These are phyloP conservation scores for Silurus asotus DNA, from an alignment of 2,113 vertebrate genomes.

Conservation along the genomic window DNA sequence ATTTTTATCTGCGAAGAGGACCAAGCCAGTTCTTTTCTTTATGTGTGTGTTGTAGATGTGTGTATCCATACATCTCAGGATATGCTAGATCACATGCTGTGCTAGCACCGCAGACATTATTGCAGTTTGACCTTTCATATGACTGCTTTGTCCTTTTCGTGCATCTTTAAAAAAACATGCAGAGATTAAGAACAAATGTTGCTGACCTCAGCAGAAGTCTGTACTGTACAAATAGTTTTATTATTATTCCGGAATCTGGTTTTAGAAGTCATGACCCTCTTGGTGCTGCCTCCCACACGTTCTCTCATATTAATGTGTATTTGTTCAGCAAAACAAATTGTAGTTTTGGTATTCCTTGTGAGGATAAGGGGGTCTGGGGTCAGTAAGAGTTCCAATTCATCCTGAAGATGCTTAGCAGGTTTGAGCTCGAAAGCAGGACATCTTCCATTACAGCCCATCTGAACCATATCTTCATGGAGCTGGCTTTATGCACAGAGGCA, in stretches of 20 bases:
- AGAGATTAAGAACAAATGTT: slow-evolving; percentile 16
- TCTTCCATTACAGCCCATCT: no score
- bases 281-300: background rate
- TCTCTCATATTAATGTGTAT: slow-evolving; percentile 1
- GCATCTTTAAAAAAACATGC: slow-evolving; percentile 26
- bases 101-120: slow-evolving; percentile 3
- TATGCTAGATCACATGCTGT: slow-evolving; percentile 17
- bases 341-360: background rate
- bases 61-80: slow-evolving; percentile 1
- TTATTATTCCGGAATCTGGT: background rate
- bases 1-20: background rate
- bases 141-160: slow-evolving; percentile 1
- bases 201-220: slow-evolving; percentile 42
- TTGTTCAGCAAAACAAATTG: background rate
- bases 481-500: no score
- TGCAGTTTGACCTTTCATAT: slow-evolving; percentile 21
- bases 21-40: background rate
- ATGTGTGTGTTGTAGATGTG: background rate
- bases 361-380: no score
- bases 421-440: no score
- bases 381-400: no score
- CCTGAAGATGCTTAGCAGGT: no score
- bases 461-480: no score
- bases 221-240: slow-evolving; percentile 36
- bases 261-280: background rate